phyloP scores from a whole-genome alignment of 2,797 vertebrate genomes.

The Epinephelus coioides region DNA sequence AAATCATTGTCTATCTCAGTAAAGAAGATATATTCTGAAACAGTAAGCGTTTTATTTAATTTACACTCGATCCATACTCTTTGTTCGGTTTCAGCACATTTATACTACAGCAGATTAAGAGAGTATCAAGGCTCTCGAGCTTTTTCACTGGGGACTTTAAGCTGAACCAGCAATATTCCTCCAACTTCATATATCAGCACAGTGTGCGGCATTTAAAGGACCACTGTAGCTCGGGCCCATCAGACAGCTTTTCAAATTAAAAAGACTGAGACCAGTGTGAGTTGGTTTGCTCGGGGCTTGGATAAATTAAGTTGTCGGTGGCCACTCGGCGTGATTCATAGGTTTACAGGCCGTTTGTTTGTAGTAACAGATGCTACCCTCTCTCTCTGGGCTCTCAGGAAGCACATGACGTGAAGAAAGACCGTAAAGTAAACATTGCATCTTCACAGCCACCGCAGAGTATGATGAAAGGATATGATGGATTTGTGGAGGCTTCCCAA shows the following conservation, averaged over 20 bases:
- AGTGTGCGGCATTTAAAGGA: slow-evolving; percentile 56
- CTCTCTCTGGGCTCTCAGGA: slow-evolving; percentile 16
- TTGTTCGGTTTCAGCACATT: slow-evolving; percentile 69
- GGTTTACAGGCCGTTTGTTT: slow-evolving; percentile 56
- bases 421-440: slow-evolving; percentile 39
- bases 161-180: slow-evolving; percentile 68
- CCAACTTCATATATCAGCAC: slow-evolving; percentile 58
- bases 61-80: slow-evolving; percentile 37
- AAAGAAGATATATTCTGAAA: slow-evolving; percentile 36
- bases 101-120: slow-evolving; percentile 52
- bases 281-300: slow-evolving; percentile 37
- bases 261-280: slow-evolving; percentile 55
- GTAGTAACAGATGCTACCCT: slow-evolving; percentile 53
- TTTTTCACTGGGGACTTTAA: slow-evolving; percentile 37
- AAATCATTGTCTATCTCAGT: slow-evolving; percentile 26
- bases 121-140: slow-evolving; percentile 37
- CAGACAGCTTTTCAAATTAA: slow-evolving; percentile 58
- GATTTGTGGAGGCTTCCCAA: slow-evolving; percentile 39
- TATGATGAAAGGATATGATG: slow-evolving; percentile 58
- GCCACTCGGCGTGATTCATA: slow-evolving; percentile 54
- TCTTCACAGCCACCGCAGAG: slow-evolving; percentile 27
- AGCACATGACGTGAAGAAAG: slow-evolving; percentile 36
- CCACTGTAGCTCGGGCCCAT: slow-evolving; percentile 25
- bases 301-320: slow-evolving; percentile 62
- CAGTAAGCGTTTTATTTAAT: slow-evolving; percentile 51